phyloP scores from a whole-genome alignment of 64 coral and sea anemone species.

The Astreopora myriophthalma region DNA sequence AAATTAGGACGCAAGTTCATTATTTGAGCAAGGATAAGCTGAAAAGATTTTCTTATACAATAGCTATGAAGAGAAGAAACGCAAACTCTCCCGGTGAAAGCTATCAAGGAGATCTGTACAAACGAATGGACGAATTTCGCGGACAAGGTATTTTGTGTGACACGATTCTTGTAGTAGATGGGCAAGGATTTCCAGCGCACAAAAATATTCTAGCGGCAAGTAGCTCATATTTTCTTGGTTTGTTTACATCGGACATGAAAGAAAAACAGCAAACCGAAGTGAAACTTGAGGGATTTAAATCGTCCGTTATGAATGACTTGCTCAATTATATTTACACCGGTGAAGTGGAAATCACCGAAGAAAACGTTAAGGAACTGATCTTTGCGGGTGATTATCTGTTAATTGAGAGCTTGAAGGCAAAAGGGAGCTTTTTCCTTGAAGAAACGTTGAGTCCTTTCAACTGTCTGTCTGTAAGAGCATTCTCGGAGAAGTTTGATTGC shows the following conservation, averaged over 20 bases:
- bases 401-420: constrained; percentile 83
- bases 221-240: constrained; percentile 86
- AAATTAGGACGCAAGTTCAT: background rate
- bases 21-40: background rate
- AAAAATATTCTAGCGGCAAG: constrained; percentile 82
- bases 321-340: constrained; percentile 93
- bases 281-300: constrained; percentile 72
- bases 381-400: constrained; percentile 89
- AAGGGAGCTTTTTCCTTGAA: constrained; percentile 74
- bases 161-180: constrained; percentile 74
- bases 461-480: constrained; percentile 84
- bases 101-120: constrained; percentile 64
- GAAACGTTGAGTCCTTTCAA: constrained; percentile 76
- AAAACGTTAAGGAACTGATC: constrained; percentile 91
- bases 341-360: constrained; percentile 70
- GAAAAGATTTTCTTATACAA: background rate
- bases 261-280: constrained; percentile 73
- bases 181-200: constrained; percentile 70
- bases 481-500: constrained; percentile 92
- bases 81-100: background rate
- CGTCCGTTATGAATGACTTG: constrained; percentile 86
- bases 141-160: constrained; percentile 82
- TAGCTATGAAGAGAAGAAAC: background rate
- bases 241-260: constrained; percentile 94
- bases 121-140: constrained; percentile 70